A percentile compares a stretch with the other conserved stretches of the same genome.
Conservation (phyloP, 2,888 invertebrate genomes). For the Ceramica pisi region DNA sequence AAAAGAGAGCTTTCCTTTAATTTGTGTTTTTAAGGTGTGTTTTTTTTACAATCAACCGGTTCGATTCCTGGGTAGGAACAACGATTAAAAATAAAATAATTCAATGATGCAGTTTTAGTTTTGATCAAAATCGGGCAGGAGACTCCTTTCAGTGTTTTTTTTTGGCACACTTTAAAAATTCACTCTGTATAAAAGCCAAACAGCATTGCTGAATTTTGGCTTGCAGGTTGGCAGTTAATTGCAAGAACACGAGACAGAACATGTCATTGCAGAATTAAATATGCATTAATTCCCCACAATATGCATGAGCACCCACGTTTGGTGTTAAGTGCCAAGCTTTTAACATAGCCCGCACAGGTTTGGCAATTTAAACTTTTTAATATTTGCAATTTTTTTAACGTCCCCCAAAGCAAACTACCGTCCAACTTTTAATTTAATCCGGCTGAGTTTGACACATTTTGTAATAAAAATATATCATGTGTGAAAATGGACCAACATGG, state of each 20-base stretch:
- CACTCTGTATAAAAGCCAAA: no score
- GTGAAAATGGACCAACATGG: not conserved
- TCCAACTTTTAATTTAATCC: slow-evolving; percentile 57
- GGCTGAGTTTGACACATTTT: slow-evolving; percentile 36
- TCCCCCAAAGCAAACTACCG: slow-evolving; percentile 52
- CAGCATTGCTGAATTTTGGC: slow-evolving; percentile 1
- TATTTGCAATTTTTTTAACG: slow-evolving; percentile 50
- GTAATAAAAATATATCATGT: slow-evolving; percentile 21
- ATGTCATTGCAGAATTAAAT: slow-evolving; percentile 43
- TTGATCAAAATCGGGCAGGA: no score
- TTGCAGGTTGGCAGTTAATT: slow-evolving; percentile 20
- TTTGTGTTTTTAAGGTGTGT: no score
- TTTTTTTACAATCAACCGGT: no score
- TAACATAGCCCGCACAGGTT: slow-evolving; percentile 47
- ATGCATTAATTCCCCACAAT: slow-evolving; percentile 47
- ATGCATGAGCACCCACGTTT: slow-evolving; percentile 25
- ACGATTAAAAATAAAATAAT: no score
- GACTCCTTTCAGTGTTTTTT: no score
- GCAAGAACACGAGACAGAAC: not conserved
- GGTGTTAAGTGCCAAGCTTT: slow-evolving; percentile 39
- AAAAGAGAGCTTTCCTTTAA: no score
- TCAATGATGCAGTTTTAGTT: no score
- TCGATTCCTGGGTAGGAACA: no score
- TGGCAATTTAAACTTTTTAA: slow-evolving; percentile 65
- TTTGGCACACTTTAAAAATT: no score